Base-by-base conservation (phyloP, 2,113 vertebrate genomes). In the Rhodinocichla rosea region DNA sequence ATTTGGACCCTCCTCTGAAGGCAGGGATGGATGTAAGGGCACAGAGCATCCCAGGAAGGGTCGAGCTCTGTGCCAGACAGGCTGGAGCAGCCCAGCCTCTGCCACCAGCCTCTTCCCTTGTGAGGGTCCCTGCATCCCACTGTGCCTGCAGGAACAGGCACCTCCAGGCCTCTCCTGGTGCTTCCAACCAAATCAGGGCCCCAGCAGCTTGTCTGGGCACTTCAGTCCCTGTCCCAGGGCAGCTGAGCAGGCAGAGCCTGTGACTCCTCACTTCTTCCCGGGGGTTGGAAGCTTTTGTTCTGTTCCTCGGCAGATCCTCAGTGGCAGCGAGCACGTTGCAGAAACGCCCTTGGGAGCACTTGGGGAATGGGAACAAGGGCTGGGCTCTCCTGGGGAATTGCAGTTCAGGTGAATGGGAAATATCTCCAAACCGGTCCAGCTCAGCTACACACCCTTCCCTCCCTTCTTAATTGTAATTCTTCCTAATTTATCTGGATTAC, bases 371-470 rank as follows among this genome's bases (percentile, higher is more conserved):
- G 74, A 90, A 42, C 5, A 16, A 60, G 79, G 84, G 79, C 56
- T 63, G 71, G 44, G 82, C 59, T 69, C 47, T 92, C 45, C 56
- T 39, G 62, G 40, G 35, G 73, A 92, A 40, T 0, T 71, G 70
- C 56, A 23, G 21, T 20, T 81, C 65, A 56, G 74, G 83, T 65
- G 60, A 65, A 74, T 26, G 50, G 75, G 74, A 74, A 94, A n/a
- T 45, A 37, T 42, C 65, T 86, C 79, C 93, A 95, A 93, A 96
- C 93, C 33, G 2, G 88, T 89, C 88, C 59, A n/a, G 64, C 85
- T 67, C 47, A 8, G 53, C 71, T 70, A 27, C 76, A 80, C 88
- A 49, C 89, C 92, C 85, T 53, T 56, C 87, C 78, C 89, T 90
- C 83, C 67, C 60, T 94, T 42, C 64, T 69, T 80, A 77, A 88